Percentiles rank a stretch among this genome's conserved stretches.
Evolutionary conservation across 2,797 vertebrate species (phyloP).

Genomic region (Pangasius djambal): DNA sequence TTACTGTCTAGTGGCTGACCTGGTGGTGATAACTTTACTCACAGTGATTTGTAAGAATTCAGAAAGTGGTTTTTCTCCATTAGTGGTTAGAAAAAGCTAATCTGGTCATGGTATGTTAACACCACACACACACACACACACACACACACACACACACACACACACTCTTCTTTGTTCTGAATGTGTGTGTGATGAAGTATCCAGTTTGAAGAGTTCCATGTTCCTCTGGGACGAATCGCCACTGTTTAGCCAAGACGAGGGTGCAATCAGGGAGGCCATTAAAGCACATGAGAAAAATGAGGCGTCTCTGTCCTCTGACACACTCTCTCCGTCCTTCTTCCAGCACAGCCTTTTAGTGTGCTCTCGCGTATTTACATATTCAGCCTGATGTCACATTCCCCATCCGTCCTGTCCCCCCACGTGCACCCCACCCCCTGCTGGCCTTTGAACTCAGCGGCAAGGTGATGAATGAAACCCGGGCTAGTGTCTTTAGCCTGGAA

Average conservation of each 20-base stretch:
- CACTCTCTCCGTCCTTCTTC: slow-evolving; percentile 47
- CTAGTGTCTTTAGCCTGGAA: slow-evolving; percentile 44
- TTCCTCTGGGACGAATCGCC: slow-evolving; percentile 66
- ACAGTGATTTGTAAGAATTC: slow-evolving; percentile 7
- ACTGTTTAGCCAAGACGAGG: slow-evolving; percentile 74
- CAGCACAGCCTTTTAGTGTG: slow-evolving; percentile 48
- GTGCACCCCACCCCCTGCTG: slow-evolving; percentile 16
- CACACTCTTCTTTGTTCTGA: slow-evolving; percentile 8
- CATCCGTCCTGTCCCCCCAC: slow-evolving; percentile 39
- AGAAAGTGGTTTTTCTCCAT: background rate
- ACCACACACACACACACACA: slow-evolving; percentile 19
- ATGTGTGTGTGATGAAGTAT: slow-evolving; percentile 65
- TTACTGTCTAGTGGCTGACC: background rate
- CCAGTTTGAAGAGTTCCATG: slow-evolving; percentile 26
- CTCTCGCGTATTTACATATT: slow-evolving; percentile 56
- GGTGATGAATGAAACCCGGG: slow-evolving; percentile 46
- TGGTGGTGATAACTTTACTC: too few species aligned
- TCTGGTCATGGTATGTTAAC: background rate
- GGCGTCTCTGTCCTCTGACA: slow-evolving; percentile 64
- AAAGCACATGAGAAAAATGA: slow-evolving; percentile 77
- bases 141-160: slow-evolving; percentile 9
- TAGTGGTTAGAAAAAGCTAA: slow-evolving; percentile 4
- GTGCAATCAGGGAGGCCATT: slow-evolving; percentile 77
- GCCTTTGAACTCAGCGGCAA: slow-evolving; percentile 52
- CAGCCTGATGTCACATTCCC: slow-evolving; percentile 62